A percentile compares a stretch with the other conserved stretches of the same genome.
phyloP scores from a whole-genome alignment of 2,797 vertebrate species.

The Liparis tanakae region DNA sequence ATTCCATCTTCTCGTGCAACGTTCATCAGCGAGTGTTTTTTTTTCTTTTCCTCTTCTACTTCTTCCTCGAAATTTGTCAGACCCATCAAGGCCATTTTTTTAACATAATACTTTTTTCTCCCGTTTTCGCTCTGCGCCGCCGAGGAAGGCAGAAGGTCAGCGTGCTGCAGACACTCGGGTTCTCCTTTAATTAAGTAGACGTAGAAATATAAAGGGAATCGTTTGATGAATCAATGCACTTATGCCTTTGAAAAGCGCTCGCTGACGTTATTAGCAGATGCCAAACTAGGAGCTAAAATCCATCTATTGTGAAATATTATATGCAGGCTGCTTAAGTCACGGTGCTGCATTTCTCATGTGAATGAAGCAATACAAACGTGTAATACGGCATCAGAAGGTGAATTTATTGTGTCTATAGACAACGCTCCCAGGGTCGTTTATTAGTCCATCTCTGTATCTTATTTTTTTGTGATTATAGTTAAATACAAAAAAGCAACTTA shows the following conservation, averaged over 20 bases:
- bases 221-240: conserved; percentile 41
- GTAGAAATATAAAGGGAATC: conserved; percentile 37
- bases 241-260: conserved; percentile 20
- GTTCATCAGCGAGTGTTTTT: conserved; percentile 66
- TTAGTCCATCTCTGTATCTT: not conserved
- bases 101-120: conserved; percentile 50
- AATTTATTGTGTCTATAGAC: not conserved
- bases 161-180: not conserved
- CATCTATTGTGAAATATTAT: not conserved
- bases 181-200: conserved; percentile 47
- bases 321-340: not conserved
- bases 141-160: conserved; percentile 56
- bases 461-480: not conserved
- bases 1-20: conserved; percentile 33
- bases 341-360: not conserved
- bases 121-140: conserved; percentile 36
- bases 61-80: conserved; percentile 59
- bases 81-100: conserved; percentile 66
- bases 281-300: conserved; percentile 3
- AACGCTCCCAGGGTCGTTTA: not conserved
- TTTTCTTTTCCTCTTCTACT: conserved; percentile 9
- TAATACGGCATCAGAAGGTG: not conserved
- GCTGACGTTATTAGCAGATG: conserved; percentile 31
- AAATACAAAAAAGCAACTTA: not conserved
- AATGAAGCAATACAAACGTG: not conserved